Conservation (phyloP, 2,113 vertebrate species). For the Hippolais icterina region DNA sequence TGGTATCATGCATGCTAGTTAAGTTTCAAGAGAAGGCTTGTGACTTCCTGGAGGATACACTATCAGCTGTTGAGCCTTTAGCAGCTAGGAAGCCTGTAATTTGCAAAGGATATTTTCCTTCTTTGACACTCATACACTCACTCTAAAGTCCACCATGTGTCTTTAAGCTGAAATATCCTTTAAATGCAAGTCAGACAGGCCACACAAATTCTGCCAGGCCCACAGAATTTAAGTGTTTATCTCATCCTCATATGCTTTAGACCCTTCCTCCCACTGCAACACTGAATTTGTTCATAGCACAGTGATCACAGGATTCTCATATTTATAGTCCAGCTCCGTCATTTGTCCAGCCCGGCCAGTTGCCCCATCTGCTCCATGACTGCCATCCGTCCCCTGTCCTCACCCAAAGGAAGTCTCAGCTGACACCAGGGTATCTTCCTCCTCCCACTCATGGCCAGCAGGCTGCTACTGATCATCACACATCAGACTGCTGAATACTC, state of each 20-base stretch:
- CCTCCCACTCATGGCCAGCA: background rate
- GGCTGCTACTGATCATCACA: background rate
- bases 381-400: rapidly evolving
- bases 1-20: background rate
- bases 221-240: background rate
- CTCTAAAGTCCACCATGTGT: background rate
- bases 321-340: background rate
- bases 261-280: background rate
- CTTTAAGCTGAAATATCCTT: conserved; percentile 12
- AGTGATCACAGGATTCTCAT: background rate
- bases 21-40: background rate
- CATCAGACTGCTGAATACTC: background rate
- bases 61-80: conserved; percentile 28
- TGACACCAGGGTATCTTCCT: background rate
- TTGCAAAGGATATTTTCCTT: background rate
- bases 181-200: background rate
- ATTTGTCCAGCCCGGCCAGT: background rate
- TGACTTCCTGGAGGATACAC: conserved; percentile 12
- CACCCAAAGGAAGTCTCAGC: background rate
- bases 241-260: background rate
- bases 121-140: background rate
- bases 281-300: background rate
- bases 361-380: background rate
- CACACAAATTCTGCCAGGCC: background rate
- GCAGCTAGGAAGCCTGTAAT: conserved; percentile 44